Conservation (phyloP, 2,797 vertebrate species). For the Xiphophorus birchmanni region DNA sequence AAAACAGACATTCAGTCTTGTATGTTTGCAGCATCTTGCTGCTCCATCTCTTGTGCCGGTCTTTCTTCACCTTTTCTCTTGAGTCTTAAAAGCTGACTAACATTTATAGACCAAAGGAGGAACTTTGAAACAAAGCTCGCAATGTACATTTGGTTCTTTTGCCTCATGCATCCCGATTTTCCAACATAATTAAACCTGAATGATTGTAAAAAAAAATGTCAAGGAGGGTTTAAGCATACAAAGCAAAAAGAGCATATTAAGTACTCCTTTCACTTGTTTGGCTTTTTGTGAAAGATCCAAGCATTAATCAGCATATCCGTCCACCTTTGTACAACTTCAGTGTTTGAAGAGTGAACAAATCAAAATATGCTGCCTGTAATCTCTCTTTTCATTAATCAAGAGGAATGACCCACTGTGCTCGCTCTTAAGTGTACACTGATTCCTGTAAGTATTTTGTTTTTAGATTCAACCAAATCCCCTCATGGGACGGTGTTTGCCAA, state of each 20-base stretch:
- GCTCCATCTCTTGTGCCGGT: conserved; percentile 37
- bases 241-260: conserved; percentile 58
- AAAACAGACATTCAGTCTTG: conserved; percentile 19
- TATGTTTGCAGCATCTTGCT: conserved; percentile 36
- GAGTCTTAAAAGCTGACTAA: conserved; percentile 51
- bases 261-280: conserved; percentile 68
- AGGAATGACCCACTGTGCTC: conserved; percentile 52
- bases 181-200: conserved; percentile 58
- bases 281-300: conserved; percentile 59
- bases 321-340: conserved; percentile 53
- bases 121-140: conserved; percentile 35
- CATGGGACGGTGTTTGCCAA: conserved; percentile 69
- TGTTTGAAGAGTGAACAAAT: conserved; percentile 70
- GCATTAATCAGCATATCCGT: conserved; percentile 64
- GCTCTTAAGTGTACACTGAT: conserved; percentile 44
- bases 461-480: conserved; percentile 76
- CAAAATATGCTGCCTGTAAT: conserved; percentile 74
- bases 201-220: conserved; percentile 49
- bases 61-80: conserved; percentile 60
- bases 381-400: conserved; percentile 65
- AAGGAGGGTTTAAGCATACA: conserved; percentile 54
- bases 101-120: conserved; percentile 44
- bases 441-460: conserved; percentile 77
- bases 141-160: conserved; percentile 30
- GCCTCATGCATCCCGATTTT: conserved; percentile 32